phyloP scores from a whole-genome alignment of 2,113 vertebrate genomes.

The Gallinago media region DNA sequence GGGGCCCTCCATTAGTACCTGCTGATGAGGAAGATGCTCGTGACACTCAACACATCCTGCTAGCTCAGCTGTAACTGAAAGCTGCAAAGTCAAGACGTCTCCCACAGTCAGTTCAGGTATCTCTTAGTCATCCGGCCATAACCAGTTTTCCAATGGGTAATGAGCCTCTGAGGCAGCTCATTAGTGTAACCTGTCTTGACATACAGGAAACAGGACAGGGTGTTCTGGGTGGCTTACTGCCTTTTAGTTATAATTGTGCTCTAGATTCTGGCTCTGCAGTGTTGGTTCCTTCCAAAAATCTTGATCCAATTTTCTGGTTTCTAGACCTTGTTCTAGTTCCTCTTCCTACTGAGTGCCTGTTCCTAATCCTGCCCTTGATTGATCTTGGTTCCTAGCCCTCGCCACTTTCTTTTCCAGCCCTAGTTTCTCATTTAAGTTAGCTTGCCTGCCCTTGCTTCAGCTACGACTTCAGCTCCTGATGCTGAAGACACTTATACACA shows the following conservation, averaged over 20 bases:
- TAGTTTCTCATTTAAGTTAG: not conserved
- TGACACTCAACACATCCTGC: not conserved
- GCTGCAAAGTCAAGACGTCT: not conserved
- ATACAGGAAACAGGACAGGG: not conserved
- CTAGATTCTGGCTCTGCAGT: not conserved
- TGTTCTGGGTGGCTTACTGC: not conserved
- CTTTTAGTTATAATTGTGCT: not conserved
- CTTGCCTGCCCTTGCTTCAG: not conserved
- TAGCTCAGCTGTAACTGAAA: not conserved
- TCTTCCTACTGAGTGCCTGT: not conserved
- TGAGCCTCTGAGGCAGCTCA: not conserved
- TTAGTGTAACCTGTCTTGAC: not conserved
- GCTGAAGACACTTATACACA: not conserved
- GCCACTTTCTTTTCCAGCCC: not conserved
- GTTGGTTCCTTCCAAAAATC: not conserved
- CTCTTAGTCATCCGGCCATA: not conserved
- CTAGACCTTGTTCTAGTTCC: not conserved
- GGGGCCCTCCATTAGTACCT: not conserved
- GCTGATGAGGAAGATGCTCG: not conserved
- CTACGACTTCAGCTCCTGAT: not conserved
- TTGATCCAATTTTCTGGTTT: not conserved
- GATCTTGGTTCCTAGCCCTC: not conserved
- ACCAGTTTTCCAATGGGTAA: not conserved
- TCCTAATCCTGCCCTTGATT: not conserved
- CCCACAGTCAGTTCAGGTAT: not conserved